A percentile compares a stretch with the other conserved stretches of the same genome.
phyloP scores from a whole-genome alignment of 2,797 vertebrate species.

The Phoebastria nigripes region DNA sequence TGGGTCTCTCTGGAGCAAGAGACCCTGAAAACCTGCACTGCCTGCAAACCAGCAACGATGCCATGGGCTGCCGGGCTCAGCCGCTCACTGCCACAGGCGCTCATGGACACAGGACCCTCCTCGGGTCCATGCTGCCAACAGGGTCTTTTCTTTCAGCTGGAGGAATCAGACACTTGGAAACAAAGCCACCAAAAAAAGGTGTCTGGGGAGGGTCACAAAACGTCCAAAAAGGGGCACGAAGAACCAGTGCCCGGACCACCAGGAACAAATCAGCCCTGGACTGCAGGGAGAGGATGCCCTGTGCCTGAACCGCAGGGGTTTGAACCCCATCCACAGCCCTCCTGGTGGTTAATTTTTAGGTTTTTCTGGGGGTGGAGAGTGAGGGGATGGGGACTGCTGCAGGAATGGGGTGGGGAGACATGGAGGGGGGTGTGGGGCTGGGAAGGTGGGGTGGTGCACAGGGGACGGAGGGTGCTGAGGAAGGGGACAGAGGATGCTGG shows the following conservation, averaged over 20 bases:
- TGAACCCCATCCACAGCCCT: not conserved
- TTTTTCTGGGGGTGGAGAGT: accelerated
- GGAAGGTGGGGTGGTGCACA: no score
- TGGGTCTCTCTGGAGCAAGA: not conserved
- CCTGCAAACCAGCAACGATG: accelerated
- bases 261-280: not conserved
- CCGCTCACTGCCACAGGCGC: accelerated
- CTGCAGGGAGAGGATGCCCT: not conserved
- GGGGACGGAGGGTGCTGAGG: not conserved
- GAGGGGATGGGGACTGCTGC: not conserved
- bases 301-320: accelerated
- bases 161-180: not conserved
- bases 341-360: not conserved
- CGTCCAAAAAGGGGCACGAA: not conserved
- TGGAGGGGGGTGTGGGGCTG: not conserved
- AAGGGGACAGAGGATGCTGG: no score
- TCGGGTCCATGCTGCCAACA: accelerated
- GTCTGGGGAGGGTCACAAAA: not conserved
- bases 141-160: not conserved
- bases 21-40: not conserved
- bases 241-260: not conserved
- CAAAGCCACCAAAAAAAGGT: not conserved
- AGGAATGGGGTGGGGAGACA: not conserved
- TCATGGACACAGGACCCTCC: accelerated
- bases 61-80: not conserved